phyloP scores from a whole-genome alignment of 2,888 invertebrate species.

The Arenicola marina region DNA sequence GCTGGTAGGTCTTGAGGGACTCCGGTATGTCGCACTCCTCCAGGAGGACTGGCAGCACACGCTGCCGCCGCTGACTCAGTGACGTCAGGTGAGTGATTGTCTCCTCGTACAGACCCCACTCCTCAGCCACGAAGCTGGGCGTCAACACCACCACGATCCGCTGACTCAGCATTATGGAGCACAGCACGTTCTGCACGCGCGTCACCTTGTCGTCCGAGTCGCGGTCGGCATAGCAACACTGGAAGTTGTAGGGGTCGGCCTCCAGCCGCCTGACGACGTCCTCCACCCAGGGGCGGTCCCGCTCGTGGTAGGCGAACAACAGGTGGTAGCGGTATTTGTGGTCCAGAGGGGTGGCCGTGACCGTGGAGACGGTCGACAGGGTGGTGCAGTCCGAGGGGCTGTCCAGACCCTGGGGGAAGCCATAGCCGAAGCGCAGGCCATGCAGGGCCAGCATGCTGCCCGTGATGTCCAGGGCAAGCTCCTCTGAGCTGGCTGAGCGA shows the following conservation, averaged over 20 bases:
- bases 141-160: slow-evolving; percentile 47
- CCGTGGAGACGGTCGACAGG: slow-evolving; percentile 20
- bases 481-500: slow-evolving; percentile 13
- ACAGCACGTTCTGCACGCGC: slow-evolving; percentile 41
- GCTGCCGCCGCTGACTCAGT: slow-evolving; percentile 32
- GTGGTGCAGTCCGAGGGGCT: slow-evolving; percentile 26
- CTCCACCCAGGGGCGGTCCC: slow-evolving; percentile 44
- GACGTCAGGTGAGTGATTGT: slow-evolving; percentile 43
- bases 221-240: slow-evolving; percentile 38
- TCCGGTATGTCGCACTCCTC: slow-evolving; percentile 7
- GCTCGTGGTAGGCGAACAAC: slow-evolving; percentile 44
- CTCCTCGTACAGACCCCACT: slow-evolving; percentile 47
- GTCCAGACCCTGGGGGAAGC: slow-evolving; percentile 10
- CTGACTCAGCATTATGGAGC: slow-evolving; percentile 51
- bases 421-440: slow-evolving; percentile 7
- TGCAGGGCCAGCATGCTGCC: slow-evolving; percentile 7
- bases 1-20: neutral
- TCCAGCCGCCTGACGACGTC: slow-evolving; percentile 39
- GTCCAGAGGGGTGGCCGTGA: slow-evolving; percentile 35
- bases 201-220: slow-evolving; percentile 30
- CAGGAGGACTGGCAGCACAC: slow-evolving; percentile 1
- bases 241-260: slow-evolving; percentile 41
- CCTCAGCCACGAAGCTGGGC: slow-evolving; percentile 39
- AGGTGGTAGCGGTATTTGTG: slow-evolving; percentile 46
- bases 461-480: slow-evolving; percentile 21